Evolutionary conservation across 2,888 invertebrate genomes (phyloP), one percentile per base, ranked within the genome.

Genomic region (Cryptophagus acutangulus): DNA sequence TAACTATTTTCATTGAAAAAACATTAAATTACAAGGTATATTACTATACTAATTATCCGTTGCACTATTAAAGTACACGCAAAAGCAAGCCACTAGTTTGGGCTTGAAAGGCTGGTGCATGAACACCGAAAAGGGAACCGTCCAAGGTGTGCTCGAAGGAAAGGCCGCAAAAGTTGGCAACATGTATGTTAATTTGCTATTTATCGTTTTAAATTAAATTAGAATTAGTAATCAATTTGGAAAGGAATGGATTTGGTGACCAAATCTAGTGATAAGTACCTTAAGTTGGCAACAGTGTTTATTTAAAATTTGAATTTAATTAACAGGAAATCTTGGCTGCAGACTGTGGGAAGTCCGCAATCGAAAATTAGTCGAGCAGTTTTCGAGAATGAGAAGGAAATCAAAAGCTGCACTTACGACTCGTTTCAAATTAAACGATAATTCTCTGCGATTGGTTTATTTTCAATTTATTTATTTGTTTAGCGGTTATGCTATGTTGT

Each of bases 361-460:
- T 85, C 86, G 31, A 71, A 71, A 49, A 87, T 89, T 50, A 83
- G 85, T 5, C 84, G 78, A 62, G 79, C 78, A 0, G 79, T 81
- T 46, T 89, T 88, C 64, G 72, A 71, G 12, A 81, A 84, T 57
- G 75, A 77, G 43, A 75, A 73, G 46, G 72, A 74, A 43, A 74
- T 85, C n/a, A 33, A 63, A 0, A 63, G 72, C 9, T 48, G 41
- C 29, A 50, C 48, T 17, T 60, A 43, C 43, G 43, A 54, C 24
- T 36, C 46, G 2, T 61, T 61, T 46, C 39, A 42, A 42, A 56
- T 61, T 26, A n/a, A 13, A 26, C 4, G 26, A 6, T 26, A 26
- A 26, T 26, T 26, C 26, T n/a, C n/a, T n/a, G n/a, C n/a, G n/a
- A n/a, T n/a, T n/a, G n/a, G n/a, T n/a, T n/a, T n/a, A n/a, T n/a